Conservation (phyloP, 2,113 vertebrate genomes). For the Protobothrops mucrosquamatus region DNA sequence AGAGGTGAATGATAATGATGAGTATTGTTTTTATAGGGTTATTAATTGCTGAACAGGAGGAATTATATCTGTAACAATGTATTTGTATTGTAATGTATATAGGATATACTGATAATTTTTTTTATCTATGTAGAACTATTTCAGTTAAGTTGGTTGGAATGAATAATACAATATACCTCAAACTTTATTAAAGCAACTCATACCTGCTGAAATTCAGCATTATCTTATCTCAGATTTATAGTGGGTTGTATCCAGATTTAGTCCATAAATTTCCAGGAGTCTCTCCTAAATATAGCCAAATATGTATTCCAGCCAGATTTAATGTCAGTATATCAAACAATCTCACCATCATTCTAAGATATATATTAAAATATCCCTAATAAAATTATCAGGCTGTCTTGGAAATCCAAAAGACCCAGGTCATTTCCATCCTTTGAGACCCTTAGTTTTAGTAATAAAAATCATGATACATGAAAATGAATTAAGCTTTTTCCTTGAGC, state of each 20-base stretch:
- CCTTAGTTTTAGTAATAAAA: background rate
- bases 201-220: background rate
- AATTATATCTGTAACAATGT: background rate
- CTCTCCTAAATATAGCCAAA: background rate
- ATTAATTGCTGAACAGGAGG: background rate
- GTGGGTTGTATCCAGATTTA: background rate
- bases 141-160: background rate
- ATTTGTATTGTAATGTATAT: background rate
- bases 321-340: constrained; percentile 15
- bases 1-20: background rate
- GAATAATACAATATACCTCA: background rate
- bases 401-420: background rate
- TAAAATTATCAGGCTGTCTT: constrained; percentile 32
- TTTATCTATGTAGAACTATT: background rate
- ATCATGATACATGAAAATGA: background rate
- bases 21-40: background rate
- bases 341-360: constrained; percentile 39
- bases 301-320: background rate
- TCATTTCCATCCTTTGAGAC: background rate
- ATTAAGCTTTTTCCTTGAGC: constrained; percentile 19
- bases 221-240: constrained; percentile 4
- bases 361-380: constrained; percentile 14
- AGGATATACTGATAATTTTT: background rate
- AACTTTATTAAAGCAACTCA: background rate
- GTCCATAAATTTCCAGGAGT: background rate